Base-by-base conservation (phyloP, 2,888 invertebrate genomes). In the Buathra laborator region DNA sequence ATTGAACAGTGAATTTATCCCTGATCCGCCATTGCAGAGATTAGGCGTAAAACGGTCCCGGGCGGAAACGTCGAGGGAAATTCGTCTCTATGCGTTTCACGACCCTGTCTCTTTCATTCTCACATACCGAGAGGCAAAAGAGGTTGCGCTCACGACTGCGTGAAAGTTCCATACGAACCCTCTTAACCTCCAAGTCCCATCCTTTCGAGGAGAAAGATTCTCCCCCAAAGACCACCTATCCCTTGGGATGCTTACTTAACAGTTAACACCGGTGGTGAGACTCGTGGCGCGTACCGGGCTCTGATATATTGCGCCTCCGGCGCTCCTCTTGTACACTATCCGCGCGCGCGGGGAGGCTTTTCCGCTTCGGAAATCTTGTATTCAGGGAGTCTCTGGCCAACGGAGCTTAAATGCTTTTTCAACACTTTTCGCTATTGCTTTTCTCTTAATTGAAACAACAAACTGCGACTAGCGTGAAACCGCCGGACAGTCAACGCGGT, bases 231-330 rank as follows among this genome's bases (percentile, higher is more conserved):
- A 87, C 84, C 86, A 83, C 83, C 85, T 59, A 77, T 90, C 91
- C 89, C 86, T n/a, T 1, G 87, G 86, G 89, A 90, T 87, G 85
- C 86, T 91, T 88, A 88, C 89, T 90, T 89, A 88, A 89, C 88
- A 83, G 86, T 90, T 91, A 90, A 90, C 90, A 88, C 87, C 88
- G 85, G 59, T 44, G 56, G 64, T 48, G 75, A 84, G 71, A 81
- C 59, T 53, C 79, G 24, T 12, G 67, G 59, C 71, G 48, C 75
- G 71, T 70, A 51, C 51, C 68, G 51, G 62, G 56, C 71, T 51
- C 66, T 85, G 81, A 85, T 86, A 80, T 85, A 85, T 76, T 62
- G 59, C 71, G 32, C 85, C 79, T 76, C 51, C 44, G 70, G 80
- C 76, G 70, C 71, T 80, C 56, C 46, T 29, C 24, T n/a, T 48